A percentile compares a stretch with the other conserved stretches of the same genome.
phyloP scores from a whole-genome alignment of 2,113 vertebrate genomes.

The Daubentonia madagascariensis region DNA sequence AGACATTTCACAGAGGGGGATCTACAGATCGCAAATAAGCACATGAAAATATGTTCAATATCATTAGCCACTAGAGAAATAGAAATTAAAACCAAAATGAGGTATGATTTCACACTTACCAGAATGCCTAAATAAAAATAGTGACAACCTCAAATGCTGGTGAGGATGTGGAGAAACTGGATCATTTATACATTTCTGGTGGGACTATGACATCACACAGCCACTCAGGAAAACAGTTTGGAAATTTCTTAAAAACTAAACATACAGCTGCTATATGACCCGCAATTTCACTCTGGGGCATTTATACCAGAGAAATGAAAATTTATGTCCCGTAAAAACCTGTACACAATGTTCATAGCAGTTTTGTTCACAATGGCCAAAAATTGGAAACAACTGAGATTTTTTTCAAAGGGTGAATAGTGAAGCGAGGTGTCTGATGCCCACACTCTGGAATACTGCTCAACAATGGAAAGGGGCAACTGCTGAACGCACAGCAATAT shows the following conservation, averaged over 20 bases:
- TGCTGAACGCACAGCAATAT: rapidly evolving
- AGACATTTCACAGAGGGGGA: not conserved
- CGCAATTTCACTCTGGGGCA: not conserved
- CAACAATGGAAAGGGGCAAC: rapidly evolving
- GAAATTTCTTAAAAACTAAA: not conserved
- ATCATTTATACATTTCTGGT: rapidly evolving
- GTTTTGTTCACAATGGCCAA: too few species aligned
- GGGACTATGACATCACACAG: not conserved
- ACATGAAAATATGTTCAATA: rapidly evolving
- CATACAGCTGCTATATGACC: not conserved
- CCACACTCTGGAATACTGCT: rapidly evolving
- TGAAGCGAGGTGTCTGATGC: too few species aligned
- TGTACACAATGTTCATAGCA: rapidly evolving
- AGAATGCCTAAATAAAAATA: rapidly evolving
- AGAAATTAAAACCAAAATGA: too few species aligned
- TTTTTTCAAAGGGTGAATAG: too few species aligned
- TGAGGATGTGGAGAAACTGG: not conserved
- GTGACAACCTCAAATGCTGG: not conserved
- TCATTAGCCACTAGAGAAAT: not conserved
- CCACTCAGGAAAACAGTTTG: not conserved
- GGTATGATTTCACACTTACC: rapidly evolving
- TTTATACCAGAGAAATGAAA: not conserved
- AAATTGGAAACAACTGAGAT: not conserved
- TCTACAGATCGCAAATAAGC: rapidly evolving
- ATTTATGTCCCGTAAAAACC: not conserved